Evolutionary conservation across 2,113 vertebrate species (phyloP), one percentile per base, ranked within the genome.

Genomic region (Pangasianodon hypophthalmus): DNA sequence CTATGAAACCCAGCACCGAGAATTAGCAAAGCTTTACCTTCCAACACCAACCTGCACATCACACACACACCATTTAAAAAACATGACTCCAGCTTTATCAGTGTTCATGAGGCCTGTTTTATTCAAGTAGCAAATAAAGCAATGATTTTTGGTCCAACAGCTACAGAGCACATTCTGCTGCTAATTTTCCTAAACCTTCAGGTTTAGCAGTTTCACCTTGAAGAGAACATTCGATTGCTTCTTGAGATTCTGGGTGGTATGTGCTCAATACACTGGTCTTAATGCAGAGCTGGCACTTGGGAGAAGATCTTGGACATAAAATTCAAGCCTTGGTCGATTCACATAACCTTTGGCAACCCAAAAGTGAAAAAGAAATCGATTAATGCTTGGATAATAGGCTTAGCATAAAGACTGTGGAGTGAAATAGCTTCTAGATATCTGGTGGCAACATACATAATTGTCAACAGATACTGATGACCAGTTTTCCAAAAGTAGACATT

Each of bases 1-100:
- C 77, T 62, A 84, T 67, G 88, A 86, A 58, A 84, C 79, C 81
- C 37, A 84, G 92, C 82, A 90, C 89, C 77, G 75, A 84, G 87
- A 58, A 85, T 84, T 37, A 92, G 83, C 93, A 95, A 92, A 93
- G 90, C 86, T 69, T 85, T 79, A 87, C 60, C 94, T 91, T 92
- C 82, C 16, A 91, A 88, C 87, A 83, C 80, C 88, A 88, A 52
- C 71, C 62, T 73, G 71, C 79, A 48, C 52, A 37, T 19, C 60
- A 29, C 46, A n/a, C 46, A n/a, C 21, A 32, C 80, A 7, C n/a
- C 26, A 18, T 32, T 29, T 6, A 46, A 2, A 46, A 4, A 62
- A 62, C 44, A 52, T 52, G 18, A 18, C 79, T 82, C 6, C 13
- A 52, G 50, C 6, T 56, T 82, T 10, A 21, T 14, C 19, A 6